Conservation (phyloP, 2,888 invertebrate species). For the Dioctria rufipes region DNA sequence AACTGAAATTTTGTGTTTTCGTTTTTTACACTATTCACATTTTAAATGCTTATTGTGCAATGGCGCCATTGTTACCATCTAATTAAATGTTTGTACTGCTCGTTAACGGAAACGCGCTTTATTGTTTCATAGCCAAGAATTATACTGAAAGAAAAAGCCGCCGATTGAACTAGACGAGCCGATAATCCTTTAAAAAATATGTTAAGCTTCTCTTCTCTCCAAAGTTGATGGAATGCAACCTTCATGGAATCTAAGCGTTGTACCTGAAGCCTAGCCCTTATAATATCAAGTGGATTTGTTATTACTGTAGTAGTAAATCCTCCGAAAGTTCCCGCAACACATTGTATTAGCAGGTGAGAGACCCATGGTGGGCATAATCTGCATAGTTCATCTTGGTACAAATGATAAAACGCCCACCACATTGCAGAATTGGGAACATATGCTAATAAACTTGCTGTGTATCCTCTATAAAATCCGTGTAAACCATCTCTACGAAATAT, state of each 20-base stretch:
- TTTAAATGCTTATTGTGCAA: conserved; percentile 37
- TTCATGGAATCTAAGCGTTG: conserved; percentile 87
- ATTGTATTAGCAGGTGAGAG: conserved; percentile 88
- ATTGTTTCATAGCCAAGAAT: conserved; percentile 97
- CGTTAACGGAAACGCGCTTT: conserved; percentile 90
- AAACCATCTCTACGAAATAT: conserved; percentile 88
- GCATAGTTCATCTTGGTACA: conserved; percentile 90
- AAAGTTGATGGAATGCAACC: conserved; percentile 83
- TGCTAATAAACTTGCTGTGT: conserved; percentile 90
- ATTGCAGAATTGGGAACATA: conserved; percentile 98
- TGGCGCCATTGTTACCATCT: conserved; percentile 79
- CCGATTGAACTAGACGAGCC: conserved; percentile 92
- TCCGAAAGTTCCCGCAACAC: conserved; percentile 90
- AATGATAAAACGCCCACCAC: conserved; percentile 97
- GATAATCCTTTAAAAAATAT: conserved; percentile 94
- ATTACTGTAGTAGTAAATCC: conserved; percentile 94
- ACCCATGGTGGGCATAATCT: conserved; percentile 82
- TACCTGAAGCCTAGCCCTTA: conserved; percentile 93
- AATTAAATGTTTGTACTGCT: conserved; percentile 87
- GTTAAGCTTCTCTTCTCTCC: conserved; percentile 88
- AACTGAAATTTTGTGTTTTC: background rate
- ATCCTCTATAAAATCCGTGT: conserved; percentile 93
- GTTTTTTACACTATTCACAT: conserved; percentile 5
- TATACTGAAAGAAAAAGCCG: conserved; percentile 94
- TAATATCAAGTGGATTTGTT: conserved; percentile 96